Base-by-base conservation (phyloP, 2,888 invertebrate species). In the Dasypogon diadema region DNA sequence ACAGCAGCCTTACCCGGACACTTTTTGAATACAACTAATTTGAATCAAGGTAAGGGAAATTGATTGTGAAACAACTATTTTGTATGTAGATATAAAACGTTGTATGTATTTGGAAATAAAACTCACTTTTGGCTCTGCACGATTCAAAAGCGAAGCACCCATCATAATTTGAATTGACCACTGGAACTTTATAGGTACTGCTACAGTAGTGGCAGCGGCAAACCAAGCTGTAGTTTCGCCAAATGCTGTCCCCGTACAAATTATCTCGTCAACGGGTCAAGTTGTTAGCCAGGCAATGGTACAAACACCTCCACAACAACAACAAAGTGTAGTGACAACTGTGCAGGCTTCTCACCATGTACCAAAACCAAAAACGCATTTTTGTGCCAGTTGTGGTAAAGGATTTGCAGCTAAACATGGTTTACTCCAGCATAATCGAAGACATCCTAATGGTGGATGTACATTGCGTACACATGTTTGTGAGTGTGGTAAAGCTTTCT, bases 351-450 rank as follows among this genome's bases (percentile, higher is more conserved):
- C 42, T 2, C 76, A 76, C 56, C 75, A 68, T 48, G 74, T 75
- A 16, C 83, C 85, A 54, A 87, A 93, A 81, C 92, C 92, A 22
- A 94, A 94, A 84, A 90, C 92, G 75, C 93, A 93, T 83, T 89
- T 93, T 79, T 94, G 94, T 82, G 90, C 90, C 24, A 92, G 93
- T 81, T 94, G 94, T 81, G 92, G 93, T 51, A 92, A 93, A 83
- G 93, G 92, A 2, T 94, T 94, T 80, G 93, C 93, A 1, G 93
- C 94, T 60, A 93, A 93, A 83, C 94, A 94, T 80, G 94, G 94
- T 0, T 85, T 94, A 3, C 88, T 93, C 77, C 93, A 94, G 81
- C 94, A 94, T 85, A 92, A 92, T 81, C 90, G 92, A 77, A 90
- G 91, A 75, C 93, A 94, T 83, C 92, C 93, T 1, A 93, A 93